Percentiles rank a stretch among this genome's conserved stretches.
Conservation (phyloP, 2,888 invertebrate species). For the Cheilosia pagana region DNA sequence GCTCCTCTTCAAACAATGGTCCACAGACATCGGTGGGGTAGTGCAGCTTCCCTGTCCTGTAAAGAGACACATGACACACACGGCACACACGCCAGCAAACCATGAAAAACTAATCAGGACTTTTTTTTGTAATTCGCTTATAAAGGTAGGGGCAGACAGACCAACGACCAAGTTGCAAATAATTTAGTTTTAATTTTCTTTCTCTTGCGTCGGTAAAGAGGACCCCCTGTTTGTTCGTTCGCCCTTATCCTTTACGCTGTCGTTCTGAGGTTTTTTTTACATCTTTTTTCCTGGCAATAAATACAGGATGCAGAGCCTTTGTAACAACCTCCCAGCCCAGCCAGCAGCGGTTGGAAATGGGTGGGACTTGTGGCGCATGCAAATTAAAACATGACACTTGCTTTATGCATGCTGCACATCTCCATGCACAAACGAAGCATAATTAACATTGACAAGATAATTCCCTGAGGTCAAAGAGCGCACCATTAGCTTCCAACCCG, state of each 20-base stretch:
- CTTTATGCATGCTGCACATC: conserved; percentile 18
- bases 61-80: conserved; percentile 77
- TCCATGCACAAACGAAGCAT: conserved; percentile 35
- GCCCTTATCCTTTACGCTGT: conserved; percentile 19
- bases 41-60: conserved; percentile 95
- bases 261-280: conserved; percentile 13
- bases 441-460: conserved; percentile 67
- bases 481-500: conserved; percentile 33
- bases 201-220: conserved; percentile 8
- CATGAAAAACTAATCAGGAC: conserved; percentile 48
- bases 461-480: conserved; percentile 62
- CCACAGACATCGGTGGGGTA: conserved; percentile 99
- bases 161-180: conserved; percentile 56
- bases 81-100: conserved; percentile 40
- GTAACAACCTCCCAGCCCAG: background rate
- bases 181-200: conserved; percentile 68
- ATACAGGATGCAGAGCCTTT: conserved; percentile 33
- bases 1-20: conserved; percentile 96
- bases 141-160: too few relatives aligned
- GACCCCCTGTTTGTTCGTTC: conserved; percentile 29
- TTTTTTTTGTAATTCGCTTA: conserved; percentile 5
- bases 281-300: conserved; percentile 29
- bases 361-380: conserved; percentile 54
- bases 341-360: conserved; percentile 3
- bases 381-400: conserved; percentile 69